Base-by-base conservation (phyloP, 2,888 invertebrate species). In the Drosophila antonietae region DNA sequence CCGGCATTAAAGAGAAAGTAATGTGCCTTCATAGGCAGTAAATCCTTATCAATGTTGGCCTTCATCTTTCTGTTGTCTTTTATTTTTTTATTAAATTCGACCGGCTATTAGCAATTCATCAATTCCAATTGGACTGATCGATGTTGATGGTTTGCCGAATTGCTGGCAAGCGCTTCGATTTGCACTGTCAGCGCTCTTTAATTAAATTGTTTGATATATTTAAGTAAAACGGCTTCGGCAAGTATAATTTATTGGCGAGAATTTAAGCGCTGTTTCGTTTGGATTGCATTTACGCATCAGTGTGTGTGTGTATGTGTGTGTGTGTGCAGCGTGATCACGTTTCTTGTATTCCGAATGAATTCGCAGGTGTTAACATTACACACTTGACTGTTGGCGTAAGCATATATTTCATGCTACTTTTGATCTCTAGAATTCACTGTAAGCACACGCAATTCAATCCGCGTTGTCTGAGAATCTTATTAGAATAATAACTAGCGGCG, bases 1-100 rank as follows among this genome's bases (percentile, higher is more conserved):
- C 97, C 97, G 91, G 96, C 97, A 95, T 97, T 97, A 90, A 96
- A 97, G 61, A 97, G 93, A 92, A 98, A 97, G 92, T 95, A 98
- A 93, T 97, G 98, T 2, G 95, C 96, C 93, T 98, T 98, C 91
- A 98, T 95, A 14, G 97, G 97, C 91, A 97, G 90, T 64, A 98
- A 93, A 64, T 95, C 95, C 91, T 94, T 95, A 91, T 97, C 95
- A 39, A 97, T 91, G 75, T 80, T 83, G 20, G 80, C 65, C 76
- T 80, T 90, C 93, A 93, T 93, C 56, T 73, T 83, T 55, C 18
- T 33, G 18, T 1, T 59, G 43, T 64, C 3, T 9, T 56, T 44
- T 9, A 20, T 51, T 28, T 28, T 28, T 28, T 28, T 20, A 2
- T 60, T 33, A 14, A 15, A 53, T 23, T 52, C 12, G 52, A 37